Base-by-base conservation (phyloP, 2,113 vertebrate genomes). In the Hydrochoerus hydrochaeris region DNA sequence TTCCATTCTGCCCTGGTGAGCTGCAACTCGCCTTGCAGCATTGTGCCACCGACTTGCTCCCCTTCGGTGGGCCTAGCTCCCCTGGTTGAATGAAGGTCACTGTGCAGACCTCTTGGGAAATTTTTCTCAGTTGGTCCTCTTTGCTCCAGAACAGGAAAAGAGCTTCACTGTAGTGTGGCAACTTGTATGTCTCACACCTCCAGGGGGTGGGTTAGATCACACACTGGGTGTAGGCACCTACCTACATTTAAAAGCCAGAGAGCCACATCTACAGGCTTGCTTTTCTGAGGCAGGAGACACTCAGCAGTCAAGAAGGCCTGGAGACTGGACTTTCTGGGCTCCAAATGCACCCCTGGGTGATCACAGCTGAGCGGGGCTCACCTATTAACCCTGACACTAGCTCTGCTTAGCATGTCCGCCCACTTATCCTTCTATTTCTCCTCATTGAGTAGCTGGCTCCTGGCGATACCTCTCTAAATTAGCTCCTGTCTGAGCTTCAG, bases 261-360 rank as follows among this genome's bases (percentile, higher is more conserved):
- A n/a, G 7, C 12, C 52, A 0, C 2, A 11, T 2, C 2, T 3
- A 10, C 3, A 65, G 3, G 8, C 0, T 19, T 13, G 3, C 16
- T 19, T 49, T 63, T 81, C 62, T 52, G 38, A 24, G 30, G 12
- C 60, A 80, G 38, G 52, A 62, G 12, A 35, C 19, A 13, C 22
- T 12, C 4, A 8, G 30, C 3, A 11, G 19, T 35, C 22, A 32
- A 2, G 7, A 41, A 90, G 28, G 20, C 14, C 10, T 3, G 57
- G 30, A 1, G 10, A 3, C 7, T 11, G 28, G 46, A 85, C 46
- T 60, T 22, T 13, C 28, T 67, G 10, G 3, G 6, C 35, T 38
- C 38, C 46, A 32, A 32, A 9, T 65, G 10, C 3, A 7, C 20
- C 19, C 20, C 20, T 12, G 7, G 28, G 19, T 5, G 16, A 75